phyloP scores from a whole-genome alignment of 2,113 vertebrate species.

The Hemichromis elongatus region DNA sequence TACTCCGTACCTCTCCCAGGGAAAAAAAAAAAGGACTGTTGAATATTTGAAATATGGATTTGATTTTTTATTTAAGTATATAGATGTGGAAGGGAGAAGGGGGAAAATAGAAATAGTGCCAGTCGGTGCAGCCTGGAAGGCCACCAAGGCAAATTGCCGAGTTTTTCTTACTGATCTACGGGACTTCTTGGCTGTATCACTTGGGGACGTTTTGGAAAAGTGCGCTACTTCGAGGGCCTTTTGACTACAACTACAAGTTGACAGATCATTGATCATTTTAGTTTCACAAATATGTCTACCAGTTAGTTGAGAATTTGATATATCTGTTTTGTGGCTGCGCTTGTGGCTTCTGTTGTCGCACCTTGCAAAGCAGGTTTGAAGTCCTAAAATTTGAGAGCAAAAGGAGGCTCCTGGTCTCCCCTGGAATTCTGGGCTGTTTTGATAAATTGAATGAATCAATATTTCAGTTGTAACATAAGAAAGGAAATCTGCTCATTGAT shows the following conservation, averaged over 20 bases:
- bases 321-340: not conserved
- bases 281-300: conserved; percentile 9
- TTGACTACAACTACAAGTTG: conserved; percentile 46
- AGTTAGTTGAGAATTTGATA: conserved; percentile 12
- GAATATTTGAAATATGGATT: conserved; percentile 77
- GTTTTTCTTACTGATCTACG: conserved; percentile 57
- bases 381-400: not conserved
- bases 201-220: conserved; percentile 54
- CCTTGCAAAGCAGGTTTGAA: not conserved
- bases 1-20: conserved; percentile 67
- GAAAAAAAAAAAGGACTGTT: conserved; percentile 63
- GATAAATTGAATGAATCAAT: conserved; percentile 53
- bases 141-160: conserved; percentile 70
- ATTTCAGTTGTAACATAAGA: conserved; percentile 59
- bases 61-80: conserved; percentile 72
- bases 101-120: conserved; percentile 48
- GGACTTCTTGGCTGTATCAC: conserved; percentile 63
- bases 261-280: conserved; percentile 57
- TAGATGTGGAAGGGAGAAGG: conserved; percentile 54
- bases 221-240: conserved; percentile 49
- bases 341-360: not conserved
- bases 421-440: conserved; percentile 50
- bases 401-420: not conserved
- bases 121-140: conserved; percentile 64
- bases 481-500: conserved; percentile 64